phyloP scores from a whole-genome alignment of 2,113 vertebrate genomes.

The Paralichthys olivaceus region DNA sequence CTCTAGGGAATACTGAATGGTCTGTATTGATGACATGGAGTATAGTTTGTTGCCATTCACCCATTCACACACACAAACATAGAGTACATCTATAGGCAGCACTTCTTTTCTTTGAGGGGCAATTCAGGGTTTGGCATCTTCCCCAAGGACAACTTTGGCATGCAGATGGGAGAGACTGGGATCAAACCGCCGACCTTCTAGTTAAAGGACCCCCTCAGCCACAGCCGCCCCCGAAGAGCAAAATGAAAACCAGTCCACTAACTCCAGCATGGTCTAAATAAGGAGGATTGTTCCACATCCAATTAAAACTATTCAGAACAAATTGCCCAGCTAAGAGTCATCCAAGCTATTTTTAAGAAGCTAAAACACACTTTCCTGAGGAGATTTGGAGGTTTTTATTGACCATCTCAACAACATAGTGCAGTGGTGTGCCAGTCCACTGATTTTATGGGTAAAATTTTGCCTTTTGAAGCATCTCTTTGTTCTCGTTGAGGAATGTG shows the following conservation, averaged over 20 bases:
- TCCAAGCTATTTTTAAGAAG: slow-evolving; percentile 17
- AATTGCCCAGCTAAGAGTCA: slow-evolving; percentile 20
- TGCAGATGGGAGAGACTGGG: no score
- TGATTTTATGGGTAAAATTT: slow-evolving; percentile 14
- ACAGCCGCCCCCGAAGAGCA: background rate
- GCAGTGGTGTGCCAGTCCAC: background rate
- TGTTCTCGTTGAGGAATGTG: slow-evolving; percentile 24
- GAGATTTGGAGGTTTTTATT: slow-evolving; percentile 3
- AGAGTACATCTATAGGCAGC: no score
- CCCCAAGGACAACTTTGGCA: no score
- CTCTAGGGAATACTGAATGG: slow-evolving; percentile 24
- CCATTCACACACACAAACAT: no score
- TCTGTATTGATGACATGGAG: no score
- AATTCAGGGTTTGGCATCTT: no score
- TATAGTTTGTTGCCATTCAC: no score
- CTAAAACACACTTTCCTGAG: slow-evolving; percentile 26
- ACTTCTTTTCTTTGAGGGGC: no score
- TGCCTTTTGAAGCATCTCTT: slow-evolving; percentile 34
- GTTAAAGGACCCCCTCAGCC: no score
- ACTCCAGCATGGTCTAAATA: slow-evolving; percentile 36
- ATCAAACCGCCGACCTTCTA: no score
- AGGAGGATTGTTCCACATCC: background rate
- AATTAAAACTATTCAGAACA: background rate
- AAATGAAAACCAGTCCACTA: slow-evolving; percentile 19
- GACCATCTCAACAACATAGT: background rate